Conservation (phyloP, 1,140 invertebrate species). For the Tribolium castaneum region DNA sequence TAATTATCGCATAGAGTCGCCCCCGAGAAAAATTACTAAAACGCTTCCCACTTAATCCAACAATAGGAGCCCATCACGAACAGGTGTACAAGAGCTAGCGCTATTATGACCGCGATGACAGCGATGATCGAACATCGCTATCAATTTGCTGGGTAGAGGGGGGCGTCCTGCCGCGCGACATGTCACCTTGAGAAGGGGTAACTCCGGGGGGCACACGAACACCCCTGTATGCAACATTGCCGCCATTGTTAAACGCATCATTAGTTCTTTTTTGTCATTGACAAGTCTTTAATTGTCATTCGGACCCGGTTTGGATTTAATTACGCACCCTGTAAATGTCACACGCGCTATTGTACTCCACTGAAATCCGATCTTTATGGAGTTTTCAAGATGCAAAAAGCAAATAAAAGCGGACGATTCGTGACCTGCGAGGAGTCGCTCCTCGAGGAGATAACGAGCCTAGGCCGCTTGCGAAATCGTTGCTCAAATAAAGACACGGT, state of each 20-base stretch:
- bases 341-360: not conserved
- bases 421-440: not conserved
- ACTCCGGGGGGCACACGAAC: constrained; percentile 35
- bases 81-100: constrained; percentile 34
- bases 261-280: constrained; percentile 12
- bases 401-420: not conserved
- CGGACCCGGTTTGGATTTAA: not conserved
- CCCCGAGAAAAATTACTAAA: not conserved
- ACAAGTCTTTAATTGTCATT: constrained; percentile 7
- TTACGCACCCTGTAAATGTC: not conserved
- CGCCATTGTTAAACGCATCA: constrained; percentile 41
- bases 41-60: constrained; percentile 7
- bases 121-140: constrained; percentile 41
- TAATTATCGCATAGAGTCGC: not conserved
- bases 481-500: constrained; percentile 6
- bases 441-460: not conserved
- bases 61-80: constrained; percentile 4
- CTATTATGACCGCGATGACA: constrained; percentile 43
- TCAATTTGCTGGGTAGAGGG: constrained; percentile 30
- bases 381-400: not conserved
- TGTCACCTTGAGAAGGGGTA: constrained; percentile 45
- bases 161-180: constrained; percentile 36
- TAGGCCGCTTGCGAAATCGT: not conserved
- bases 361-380: not conserved
- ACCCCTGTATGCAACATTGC: constrained; percentile 30